These are phyloP conservation scores for Agonum fuliginosum DNA, from an alignment of 2,888 invertebrate genomes.

Conservation along the genomic window DNA sequence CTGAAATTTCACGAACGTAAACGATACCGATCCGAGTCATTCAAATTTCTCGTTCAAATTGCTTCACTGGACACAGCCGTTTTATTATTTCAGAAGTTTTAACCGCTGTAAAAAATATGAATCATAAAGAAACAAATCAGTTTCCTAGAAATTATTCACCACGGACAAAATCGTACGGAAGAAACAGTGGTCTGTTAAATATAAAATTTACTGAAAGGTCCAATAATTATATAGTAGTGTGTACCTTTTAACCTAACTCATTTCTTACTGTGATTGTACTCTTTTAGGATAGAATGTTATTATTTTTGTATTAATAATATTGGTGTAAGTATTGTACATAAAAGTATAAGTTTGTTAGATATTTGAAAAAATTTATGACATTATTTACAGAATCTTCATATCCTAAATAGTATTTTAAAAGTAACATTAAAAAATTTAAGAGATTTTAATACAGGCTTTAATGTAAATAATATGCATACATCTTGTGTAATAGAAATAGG, in stretches of 20 bases:
- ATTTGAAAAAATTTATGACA: background rate
- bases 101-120: too few relatives aligned
- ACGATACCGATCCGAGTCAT: too few relatives aligned
- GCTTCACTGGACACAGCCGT: too few relatives aligned
- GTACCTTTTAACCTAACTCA: constrained; percentile 22
- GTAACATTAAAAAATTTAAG: background rate
- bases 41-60: too few relatives aligned
- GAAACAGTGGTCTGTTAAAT: too few relatives aligned
- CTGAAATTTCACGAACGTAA: too few relatives aligned
- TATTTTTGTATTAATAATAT: constrained; percentile 3
- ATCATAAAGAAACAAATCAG: too few relatives aligned
- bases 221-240: constrained; percentile 3
- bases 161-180: too few relatives aligned
- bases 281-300: background rate
- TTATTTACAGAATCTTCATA: constrained; percentile 19
- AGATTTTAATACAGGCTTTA: constrained; percentile 27
- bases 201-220: background rate
- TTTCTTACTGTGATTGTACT: constrained; percentile 31
- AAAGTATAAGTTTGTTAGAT: too few relatives aligned
- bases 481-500: constrained; percentile 23
- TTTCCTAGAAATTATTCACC: too few relatives aligned
- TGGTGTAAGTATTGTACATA: constrained; percentile 17
- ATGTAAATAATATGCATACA: constrained; percentile 2
- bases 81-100: too few relatives aligned
- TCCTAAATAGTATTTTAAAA: background rate